Percentiles rank a stretch among this genome's conserved stretches.
Evolutionary conservation across 2,888 invertebrate genomes (phyloP).

Genomic region (Hymenopus coronatus): DNA sequence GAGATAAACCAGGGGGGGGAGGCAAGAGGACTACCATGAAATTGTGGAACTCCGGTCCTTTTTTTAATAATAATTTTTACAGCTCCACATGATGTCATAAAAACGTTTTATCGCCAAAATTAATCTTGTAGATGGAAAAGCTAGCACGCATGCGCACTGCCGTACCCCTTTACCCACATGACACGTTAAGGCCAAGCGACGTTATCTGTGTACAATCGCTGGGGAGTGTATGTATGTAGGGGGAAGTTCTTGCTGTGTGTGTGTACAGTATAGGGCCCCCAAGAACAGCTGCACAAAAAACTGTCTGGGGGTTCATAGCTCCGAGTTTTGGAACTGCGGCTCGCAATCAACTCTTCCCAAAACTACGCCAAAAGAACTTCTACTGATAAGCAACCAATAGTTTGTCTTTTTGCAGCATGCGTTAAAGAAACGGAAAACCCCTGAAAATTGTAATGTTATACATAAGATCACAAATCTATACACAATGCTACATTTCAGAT

Average conservation of each 20-base stretch:
- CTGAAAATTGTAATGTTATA: too few species aligned
- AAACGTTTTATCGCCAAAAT: constrained; percentile 8
- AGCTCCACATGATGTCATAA: constrained; percentile 16
- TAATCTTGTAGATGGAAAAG: neutral
- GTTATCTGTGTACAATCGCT: neutral
- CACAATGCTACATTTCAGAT: too few species aligned
- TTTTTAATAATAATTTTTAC: constrained; percentile 19
- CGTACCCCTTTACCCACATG: neutral
- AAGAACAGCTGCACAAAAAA: neutral
- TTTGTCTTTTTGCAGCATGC: too few species aligned
- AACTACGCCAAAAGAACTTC: too few species aligned
- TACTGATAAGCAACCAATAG: too few species aligned
- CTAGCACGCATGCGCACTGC: neutral
- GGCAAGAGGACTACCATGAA: neutral
- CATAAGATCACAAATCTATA: too few species aligned
- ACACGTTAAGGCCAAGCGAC: neutral
- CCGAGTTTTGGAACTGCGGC: too few species aligned
- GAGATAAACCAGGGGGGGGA: neutral
- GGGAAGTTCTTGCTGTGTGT: neutral
- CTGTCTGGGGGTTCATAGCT: neutral
- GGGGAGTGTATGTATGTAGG: neutral
- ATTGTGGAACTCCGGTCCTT: neutral
- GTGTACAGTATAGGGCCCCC: neutral
- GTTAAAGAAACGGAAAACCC: too few species aligned
- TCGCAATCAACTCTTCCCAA: too few species aligned